Conservation (phyloP, 2,797 vertebrate genomes). For the Pogoniulus pusillus region DNA sequence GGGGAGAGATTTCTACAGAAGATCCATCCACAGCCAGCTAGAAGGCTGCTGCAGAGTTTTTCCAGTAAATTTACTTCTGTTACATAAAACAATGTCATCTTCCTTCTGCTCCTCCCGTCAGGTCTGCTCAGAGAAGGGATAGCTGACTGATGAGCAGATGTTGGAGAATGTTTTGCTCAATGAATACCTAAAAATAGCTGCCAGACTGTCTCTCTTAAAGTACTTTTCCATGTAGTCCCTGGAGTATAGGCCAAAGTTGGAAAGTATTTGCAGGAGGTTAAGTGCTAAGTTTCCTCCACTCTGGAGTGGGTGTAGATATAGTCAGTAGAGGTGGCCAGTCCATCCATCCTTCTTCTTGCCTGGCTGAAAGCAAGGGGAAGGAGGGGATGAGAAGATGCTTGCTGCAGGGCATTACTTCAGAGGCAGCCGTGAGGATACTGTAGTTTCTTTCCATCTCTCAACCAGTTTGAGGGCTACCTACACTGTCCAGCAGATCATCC, state of each 20-base stretch:
- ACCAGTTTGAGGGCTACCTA: not conserved
- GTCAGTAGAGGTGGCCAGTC: not conserved
- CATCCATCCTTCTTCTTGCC: not conserved
- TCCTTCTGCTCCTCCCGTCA: slow-evolving; percentile 9
- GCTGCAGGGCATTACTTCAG: not conserved
- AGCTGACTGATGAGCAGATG: slow-evolving; percentile 65
- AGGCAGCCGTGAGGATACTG: not conserved
- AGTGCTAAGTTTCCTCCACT: slow-evolving; percentile 54
- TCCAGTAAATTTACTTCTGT: not conserved
- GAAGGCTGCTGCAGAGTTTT: not conserved
- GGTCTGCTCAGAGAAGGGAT: slow-evolving; percentile 40
- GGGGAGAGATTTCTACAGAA: not conserved
- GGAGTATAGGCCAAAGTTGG: slow-evolving; percentile 22
- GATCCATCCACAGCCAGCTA: not conserved
- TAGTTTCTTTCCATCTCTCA: not conserved
- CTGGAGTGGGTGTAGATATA: not conserved
- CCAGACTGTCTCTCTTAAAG: slow-evolving; percentile 49
- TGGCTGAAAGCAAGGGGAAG: not conserved
- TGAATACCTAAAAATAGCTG: slow-evolving; percentile 53
- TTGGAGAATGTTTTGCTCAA: slow-evolving; percentile 51
- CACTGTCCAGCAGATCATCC: not conserved
- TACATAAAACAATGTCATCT: not conserved
- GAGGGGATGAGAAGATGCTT: not conserved
- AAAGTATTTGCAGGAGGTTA: slow-evolving; percentile 21
- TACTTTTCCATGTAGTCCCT: slow-evolving; percentile 69